Evolutionary conservation across 1,140 invertebrate species (phyloP).

Genomic region (Rhyacophila brunnea): DNA sequence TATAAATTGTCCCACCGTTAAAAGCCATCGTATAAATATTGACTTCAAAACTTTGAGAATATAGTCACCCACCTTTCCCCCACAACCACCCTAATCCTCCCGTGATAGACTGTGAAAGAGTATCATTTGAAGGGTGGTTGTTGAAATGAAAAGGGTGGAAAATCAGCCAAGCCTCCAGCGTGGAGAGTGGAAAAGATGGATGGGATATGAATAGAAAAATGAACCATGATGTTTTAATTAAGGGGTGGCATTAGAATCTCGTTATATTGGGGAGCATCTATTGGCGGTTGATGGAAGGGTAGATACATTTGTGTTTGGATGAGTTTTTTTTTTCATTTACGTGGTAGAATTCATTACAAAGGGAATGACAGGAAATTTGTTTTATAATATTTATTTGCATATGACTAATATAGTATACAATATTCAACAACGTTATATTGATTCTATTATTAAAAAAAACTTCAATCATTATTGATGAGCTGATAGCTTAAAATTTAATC

Average conservation of each 20-base stretch:
- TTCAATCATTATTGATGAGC: too few relatives aligned
- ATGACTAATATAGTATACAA: too few relatives aligned
- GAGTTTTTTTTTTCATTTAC: too few relatives aligned
- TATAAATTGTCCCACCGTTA: constrained; percentile 1
- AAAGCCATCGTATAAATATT: constrained; percentile 32
- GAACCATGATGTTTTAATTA: constrained; percentile 36
- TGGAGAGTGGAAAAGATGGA: constrained; percentile 25
- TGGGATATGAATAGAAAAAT: constrained; percentile 29
- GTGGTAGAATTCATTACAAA: too few relatives aligned
- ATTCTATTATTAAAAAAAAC: too few relatives aligned
- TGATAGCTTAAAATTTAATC: too few relatives aligned
- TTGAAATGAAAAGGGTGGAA: not conserved
- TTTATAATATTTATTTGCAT: too few relatives aligned
- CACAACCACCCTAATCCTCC: not conserved
- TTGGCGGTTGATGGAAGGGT: not conserved
- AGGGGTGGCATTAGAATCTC: constrained; percentile 27
- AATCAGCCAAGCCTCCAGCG: not conserved
- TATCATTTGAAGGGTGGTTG: too few relatives aligned
- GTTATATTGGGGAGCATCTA: constrained; percentile 5
- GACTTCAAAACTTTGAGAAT: constrained; percentile 25
- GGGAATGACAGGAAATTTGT: too few relatives aligned
- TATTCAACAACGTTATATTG: too few relatives aligned
- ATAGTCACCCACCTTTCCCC: not conserved
- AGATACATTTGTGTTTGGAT: too few relatives aligned
- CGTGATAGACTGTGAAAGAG: not conserved